Conservation (phyloP, 1,140 invertebrate genomes). For the Temnothorax nylanderi region DNA sequence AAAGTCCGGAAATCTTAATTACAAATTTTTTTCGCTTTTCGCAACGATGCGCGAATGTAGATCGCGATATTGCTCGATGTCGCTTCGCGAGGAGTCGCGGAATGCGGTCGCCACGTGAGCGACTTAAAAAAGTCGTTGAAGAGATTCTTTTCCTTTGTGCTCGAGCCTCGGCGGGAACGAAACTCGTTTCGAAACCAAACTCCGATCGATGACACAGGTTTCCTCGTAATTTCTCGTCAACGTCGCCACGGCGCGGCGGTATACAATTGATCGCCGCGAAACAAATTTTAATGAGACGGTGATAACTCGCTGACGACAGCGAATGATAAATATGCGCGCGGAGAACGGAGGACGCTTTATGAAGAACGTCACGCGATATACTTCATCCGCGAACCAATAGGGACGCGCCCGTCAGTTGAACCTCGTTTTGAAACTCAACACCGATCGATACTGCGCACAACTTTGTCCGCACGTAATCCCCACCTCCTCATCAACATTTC, state of each 20-base stretch:
- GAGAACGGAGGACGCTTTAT: constrained; percentile 1
- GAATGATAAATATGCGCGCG: constrained; percentile 36
- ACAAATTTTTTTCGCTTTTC: constrained; percentile 29
- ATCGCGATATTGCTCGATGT: background rate
- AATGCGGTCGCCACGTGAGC: too few relatives aligned
- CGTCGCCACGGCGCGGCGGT: background rate
- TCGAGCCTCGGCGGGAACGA: background rate
- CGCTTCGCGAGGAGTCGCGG: background rate
- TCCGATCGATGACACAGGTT: background rate
- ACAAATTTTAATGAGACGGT: constrained; percentile 50
- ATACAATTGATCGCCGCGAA: constrained; percentile 26
- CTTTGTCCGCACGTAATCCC: constrained; percentile 16
- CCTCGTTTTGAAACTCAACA: constrained; percentile 56
- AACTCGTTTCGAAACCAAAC: background rate
- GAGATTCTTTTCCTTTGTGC: background rate
- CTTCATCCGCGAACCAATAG: background rate
- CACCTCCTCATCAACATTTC: constrained; percentile 43
- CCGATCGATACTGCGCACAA: constrained; percentile 30
- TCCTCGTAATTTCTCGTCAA: background rate
- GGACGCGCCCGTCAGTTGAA: constrained; percentile 32
- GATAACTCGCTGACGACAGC: constrained; percentile 41
- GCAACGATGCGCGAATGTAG: too few relatives aligned
- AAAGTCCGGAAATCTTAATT: constrained; percentile 26
- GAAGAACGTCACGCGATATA: constrained; percentile 52
- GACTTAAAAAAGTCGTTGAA: too few relatives aligned